phyloP scores from a whole-genome alignment of 2,888 invertebrate genomes.

The Andrena bicolor region DNA sequence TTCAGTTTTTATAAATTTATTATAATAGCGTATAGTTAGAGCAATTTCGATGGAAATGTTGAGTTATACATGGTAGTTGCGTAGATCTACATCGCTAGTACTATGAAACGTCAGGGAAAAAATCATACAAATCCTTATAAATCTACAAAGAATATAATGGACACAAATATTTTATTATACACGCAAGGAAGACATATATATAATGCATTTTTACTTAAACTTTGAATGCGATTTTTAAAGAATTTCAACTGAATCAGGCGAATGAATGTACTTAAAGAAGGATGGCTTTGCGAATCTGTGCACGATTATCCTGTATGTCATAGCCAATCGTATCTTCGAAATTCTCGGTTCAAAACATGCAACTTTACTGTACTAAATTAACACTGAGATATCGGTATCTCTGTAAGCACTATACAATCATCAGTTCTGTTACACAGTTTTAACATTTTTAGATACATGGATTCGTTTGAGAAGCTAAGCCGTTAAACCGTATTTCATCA shows the following conservation, averaged over 20 bases:
- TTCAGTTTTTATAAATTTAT: constrained; percentile 32
- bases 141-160: constrained; percentile 1
- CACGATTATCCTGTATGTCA: constrained; percentile 16
- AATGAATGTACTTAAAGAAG: constrained; percentile 32
- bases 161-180: constrained; percentile 26
- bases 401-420: constrained; percentile 31
- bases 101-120: not conserved
- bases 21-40: constrained; percentile 1
- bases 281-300: not conserved
- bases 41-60: constrained; percentile 5
- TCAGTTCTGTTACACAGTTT: constrained; percentile 22
- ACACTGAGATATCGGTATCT: not conserved
- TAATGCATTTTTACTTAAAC: constrained; percentile 40
- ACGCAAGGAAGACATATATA: constrained; percentile 12
- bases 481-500: constrained; percentile 11
- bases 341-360: constrained; percentile 8
- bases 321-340: constrained; percentile 17
- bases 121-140: not conserved
- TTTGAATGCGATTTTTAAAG: constrained; percentile 11
- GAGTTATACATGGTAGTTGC: constrained; percentile 15
- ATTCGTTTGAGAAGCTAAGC: not conserved
- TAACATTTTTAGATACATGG: not conserved
- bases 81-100: constrained; percentile 18
- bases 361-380: constrained; percentile 5
- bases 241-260: constrained; percentile 2